phyloP scores from a whole-genome alignment of 2,888 invertebrate species.

The Volucella inflata region DNA sequence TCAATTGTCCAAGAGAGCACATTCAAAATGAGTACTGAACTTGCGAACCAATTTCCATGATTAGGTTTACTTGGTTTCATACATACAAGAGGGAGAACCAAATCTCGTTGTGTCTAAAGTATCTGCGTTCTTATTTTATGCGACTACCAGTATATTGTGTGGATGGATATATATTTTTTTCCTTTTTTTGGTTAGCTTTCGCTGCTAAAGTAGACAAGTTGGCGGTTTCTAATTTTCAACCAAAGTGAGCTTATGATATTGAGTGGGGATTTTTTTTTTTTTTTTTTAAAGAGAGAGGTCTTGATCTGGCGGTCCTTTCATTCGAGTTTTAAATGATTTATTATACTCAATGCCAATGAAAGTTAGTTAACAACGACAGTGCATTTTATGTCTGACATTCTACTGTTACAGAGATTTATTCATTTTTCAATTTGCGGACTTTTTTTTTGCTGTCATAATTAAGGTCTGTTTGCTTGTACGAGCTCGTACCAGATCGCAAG shows the following conservation, averaged over 20 bases:
- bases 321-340: conserved; percentile 31
- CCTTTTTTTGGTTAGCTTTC: not conserved
- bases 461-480: no score
- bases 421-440: no score
- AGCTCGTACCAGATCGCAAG: no score
- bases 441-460: no score
- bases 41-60: conserved; percentile 18
- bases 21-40: conserved; percentile 41
- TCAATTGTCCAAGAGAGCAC: conserved; percentile 45
- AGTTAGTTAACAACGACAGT: not conserved
- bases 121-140: no score
- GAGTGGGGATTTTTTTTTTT: not conserved
- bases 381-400: not conserved
- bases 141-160: no score
- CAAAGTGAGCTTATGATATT: not conserved
- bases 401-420: not conserved
- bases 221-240: not conserved
- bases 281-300: conserved; percentile 8
- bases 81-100: not conserved
- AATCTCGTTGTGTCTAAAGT: no score
- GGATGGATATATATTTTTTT: no score
- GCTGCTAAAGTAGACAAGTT: not conserved
- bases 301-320: conserved; percentile 16
- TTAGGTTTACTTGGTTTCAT: conserved; percentile 34
- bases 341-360: not conserved